Percentiles rank a stretch among this genome's conserved stretches.
These are phyloP conservation scores for Pygoscelis adeliae DNA, from an alignment of 2,113 vertebrate species.

Conservation along the genomic window DNA sequence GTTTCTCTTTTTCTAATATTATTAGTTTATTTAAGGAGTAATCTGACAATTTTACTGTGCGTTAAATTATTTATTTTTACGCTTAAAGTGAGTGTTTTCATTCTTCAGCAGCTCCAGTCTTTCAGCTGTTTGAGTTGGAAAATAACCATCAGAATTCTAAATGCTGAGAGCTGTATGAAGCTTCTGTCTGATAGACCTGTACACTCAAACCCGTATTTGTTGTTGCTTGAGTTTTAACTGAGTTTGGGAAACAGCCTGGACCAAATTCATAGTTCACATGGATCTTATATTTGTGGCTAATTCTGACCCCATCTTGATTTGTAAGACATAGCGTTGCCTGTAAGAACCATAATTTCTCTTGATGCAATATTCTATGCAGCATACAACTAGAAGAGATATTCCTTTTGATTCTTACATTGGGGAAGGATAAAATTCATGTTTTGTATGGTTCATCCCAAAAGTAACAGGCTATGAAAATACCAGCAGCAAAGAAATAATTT, in stretches of 20 bases:
- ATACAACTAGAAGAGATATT: background rate
- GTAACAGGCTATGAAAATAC: background rate
- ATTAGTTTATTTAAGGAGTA: background rate
- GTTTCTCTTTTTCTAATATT: background rate
- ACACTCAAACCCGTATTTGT: background rate
- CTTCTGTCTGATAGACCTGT: background rate
- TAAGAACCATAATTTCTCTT: background rate
- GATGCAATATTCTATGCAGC: background rate
- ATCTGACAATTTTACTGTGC: background rate
- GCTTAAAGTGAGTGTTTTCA: background rate
- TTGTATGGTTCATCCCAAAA: background rate
- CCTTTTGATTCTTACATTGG: background rate
- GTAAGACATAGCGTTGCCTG: background rate
- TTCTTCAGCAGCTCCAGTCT: background rate
- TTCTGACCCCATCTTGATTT: background rate
- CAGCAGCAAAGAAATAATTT: background rate
- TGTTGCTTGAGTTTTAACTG: background rate
- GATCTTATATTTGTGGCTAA: background rate
- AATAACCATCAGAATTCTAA: background rate
- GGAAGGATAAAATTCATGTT: background rate
- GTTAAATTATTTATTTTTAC: conserved; percentile 64
- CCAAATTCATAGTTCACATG: background rate
- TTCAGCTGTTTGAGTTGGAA: background rate
- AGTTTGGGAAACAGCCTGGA: background rate
- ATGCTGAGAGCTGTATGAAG: background rate